These are phyloP conservation scores for Gallinago nigripennis DNA, from an alignment of 2,797 vertebrate species.

Conservation along the genomic window DNA sequence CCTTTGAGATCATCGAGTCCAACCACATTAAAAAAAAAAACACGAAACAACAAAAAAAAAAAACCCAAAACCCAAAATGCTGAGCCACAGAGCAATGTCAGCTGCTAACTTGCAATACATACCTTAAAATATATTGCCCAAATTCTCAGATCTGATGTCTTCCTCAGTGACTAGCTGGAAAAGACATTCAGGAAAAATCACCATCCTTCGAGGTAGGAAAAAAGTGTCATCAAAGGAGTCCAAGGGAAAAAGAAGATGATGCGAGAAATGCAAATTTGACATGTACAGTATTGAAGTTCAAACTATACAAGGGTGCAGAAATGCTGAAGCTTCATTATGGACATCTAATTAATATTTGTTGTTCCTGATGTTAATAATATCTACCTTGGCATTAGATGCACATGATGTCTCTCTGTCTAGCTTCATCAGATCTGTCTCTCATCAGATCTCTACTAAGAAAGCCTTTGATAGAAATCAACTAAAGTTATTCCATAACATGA, in stretches of 20 bases:
- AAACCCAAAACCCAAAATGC: background rate
- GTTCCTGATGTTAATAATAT: background rate
- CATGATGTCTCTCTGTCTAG: background rate
- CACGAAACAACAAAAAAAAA: too few species aligned
- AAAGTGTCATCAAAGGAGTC: background rate
- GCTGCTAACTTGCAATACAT: background rate
- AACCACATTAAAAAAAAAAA: too few species aligned
- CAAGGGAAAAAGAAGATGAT: background rate
- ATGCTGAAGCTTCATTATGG: background rate
- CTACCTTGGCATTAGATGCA: background rate
- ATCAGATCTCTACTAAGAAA: background rate
- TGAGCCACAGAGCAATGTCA: background rate
- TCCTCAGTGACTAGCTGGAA: background rate
- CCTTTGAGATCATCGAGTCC: too few species aligned
- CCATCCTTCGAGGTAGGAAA: background rate
- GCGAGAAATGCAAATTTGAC: background rate
- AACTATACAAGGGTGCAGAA: background rate
- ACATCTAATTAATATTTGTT: conserved; percentile 19
- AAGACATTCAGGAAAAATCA: background rate
- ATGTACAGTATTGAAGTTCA: background rate
- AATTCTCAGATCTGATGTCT: background rate
- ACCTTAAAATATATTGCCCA: background rate
- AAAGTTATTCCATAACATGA: background rate
- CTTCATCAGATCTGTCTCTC: conserved; percentile 10
- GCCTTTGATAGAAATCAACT: conserved; percentile 24